Conservation (phyloP, 2,797 vertebrate genomes). For the Hozukius guyotensis region DNA sequence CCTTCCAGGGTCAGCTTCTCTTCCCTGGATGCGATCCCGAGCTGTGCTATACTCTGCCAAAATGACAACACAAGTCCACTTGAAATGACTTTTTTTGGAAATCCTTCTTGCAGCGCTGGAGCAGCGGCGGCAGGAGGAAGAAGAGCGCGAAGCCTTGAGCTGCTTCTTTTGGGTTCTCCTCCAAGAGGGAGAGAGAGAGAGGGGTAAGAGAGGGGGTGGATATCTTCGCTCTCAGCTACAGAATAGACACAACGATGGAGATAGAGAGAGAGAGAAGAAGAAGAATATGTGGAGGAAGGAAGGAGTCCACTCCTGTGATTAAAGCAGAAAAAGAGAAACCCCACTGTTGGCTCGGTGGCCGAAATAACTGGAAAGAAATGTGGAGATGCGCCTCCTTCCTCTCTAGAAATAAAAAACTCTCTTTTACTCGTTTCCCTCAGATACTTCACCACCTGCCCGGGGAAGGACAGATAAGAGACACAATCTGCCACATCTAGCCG, state of each 20-base stretch:
- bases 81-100: slow-evolving; percentile 33
- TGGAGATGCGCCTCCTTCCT: background rate
- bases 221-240: background rate
- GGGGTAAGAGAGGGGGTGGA: background rate
- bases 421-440: slow-evolving; percentile 6
- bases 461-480: slow-evolving; percentile 34
- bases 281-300: background rate
- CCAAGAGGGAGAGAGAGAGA: background rate
- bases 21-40: background rate
- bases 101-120: slow-evolving; percentile 15
- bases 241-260: background rate
- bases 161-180: slow-evolving; percentile 36
- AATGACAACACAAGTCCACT: slow-evolving; percentile 28
- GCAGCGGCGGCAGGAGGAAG: background rate
- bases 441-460: slow-evolving; percentile 45
- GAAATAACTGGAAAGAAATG: slow-evolving; percentile 1
- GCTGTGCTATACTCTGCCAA: background rate
- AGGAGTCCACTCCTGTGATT: slow-evolving; percentile 10
- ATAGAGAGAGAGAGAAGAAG: background rate
- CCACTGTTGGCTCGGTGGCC: slow-evolving; percentile 24
- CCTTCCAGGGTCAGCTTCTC: slow-evolving; percentile 8
- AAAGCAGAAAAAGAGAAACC: slow-evolving; percentile 1
- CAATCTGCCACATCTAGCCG: slow-evolving; percentile 47
- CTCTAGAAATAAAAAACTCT: slow-evolving; percentile 17
- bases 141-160: slow-evolving; percentile 8